These are phyloP conservation scores for Tinea pellionella DNA, from an alignment of 2,888 invertebrate species.

Conservation along the genomic window DNA sequence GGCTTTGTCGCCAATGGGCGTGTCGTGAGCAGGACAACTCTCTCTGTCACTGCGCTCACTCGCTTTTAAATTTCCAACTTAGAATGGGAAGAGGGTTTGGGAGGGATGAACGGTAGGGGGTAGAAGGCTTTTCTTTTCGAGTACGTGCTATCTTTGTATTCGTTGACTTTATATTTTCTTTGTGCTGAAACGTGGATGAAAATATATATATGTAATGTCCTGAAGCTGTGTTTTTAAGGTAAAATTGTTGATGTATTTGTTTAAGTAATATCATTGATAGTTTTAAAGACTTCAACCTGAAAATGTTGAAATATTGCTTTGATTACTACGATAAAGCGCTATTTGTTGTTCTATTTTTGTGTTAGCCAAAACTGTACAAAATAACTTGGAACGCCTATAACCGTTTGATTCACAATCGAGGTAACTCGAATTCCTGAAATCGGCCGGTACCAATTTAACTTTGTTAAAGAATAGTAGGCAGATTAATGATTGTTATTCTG, in stretches of 20 bases:
- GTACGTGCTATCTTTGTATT: background rate
- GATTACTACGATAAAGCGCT: no score
- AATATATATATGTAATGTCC: background rate
- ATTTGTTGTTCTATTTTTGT: no score
- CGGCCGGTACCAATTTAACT: no score
- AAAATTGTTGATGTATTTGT: background rate
- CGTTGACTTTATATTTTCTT: slow-evolving; percentile 9
- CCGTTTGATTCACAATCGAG: no score
- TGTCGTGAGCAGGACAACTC: slow-evolving; percentile 41
- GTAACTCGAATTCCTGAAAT: no score
- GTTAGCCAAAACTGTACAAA: no score
- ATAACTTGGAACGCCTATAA: no score
- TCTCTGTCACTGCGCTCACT: slow-evolving; percentile 43
- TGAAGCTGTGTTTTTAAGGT: background rate
- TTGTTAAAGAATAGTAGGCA: no score
- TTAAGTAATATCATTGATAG: no score
- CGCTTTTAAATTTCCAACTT: slow-evolving; percentile 14
- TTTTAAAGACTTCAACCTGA: no score
- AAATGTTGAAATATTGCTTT: no score
- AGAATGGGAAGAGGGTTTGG: slow-evolving; percentile 2
- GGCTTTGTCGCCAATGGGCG: slow-evolving; percentile 62
- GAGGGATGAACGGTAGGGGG: background rate
- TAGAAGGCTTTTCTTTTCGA: background rate
- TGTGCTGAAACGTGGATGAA: slow-evolving; percentile 1
- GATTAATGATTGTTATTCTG: no score